phyloP scores from a whole-genome alignment of 2,797 vertebrate genomes.

The Cygnus olor region DNA sequence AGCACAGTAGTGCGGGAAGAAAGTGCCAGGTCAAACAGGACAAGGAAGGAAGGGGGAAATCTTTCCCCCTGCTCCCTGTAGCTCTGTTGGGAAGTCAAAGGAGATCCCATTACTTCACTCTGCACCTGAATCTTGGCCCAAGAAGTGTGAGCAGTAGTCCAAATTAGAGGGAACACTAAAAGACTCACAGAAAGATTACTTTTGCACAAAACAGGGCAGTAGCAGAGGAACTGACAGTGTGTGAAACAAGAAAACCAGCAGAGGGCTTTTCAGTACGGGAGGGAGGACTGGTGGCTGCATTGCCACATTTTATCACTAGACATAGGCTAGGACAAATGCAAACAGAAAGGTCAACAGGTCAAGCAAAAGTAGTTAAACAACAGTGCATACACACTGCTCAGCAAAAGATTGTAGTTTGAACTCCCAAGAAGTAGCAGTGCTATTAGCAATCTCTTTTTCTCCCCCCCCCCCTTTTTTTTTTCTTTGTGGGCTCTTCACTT shows the following conservation, averaged over 20 bases:
- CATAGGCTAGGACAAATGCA: not conserved
- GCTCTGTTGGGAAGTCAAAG: not conserved
- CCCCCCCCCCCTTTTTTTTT: not conserved
- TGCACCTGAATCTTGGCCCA: not conserved
- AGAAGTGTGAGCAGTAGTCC: not conserved
- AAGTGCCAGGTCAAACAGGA: not conserved
- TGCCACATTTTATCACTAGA: accelerated
- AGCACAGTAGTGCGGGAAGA: not conserved
- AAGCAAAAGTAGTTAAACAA: not conserved
- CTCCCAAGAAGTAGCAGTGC: not conserved
- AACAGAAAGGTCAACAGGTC: not conserved
- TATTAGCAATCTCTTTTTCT: not conserved
- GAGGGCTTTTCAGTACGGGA: not conserved
- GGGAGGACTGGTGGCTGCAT: not conserved
- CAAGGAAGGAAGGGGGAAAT: not conserved
- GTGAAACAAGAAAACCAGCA: not conserved
- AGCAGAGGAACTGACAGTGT: not conserved
- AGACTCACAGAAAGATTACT: not conserved
- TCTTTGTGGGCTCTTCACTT: not conserved
- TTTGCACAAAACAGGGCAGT: not conserved
- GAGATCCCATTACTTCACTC: not conserved
- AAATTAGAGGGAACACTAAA: not conserved
- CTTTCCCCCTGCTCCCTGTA: not conserved
- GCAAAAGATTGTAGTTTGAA: not conserved
- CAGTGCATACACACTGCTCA: not conserved